A percentile compares a stretch with the other conserved stretches of the same genome.
Evolutionary conservation across 2,797 vertebrate species (phyloP).

Genomic region (Cirrhinus mrigala): DNA sequence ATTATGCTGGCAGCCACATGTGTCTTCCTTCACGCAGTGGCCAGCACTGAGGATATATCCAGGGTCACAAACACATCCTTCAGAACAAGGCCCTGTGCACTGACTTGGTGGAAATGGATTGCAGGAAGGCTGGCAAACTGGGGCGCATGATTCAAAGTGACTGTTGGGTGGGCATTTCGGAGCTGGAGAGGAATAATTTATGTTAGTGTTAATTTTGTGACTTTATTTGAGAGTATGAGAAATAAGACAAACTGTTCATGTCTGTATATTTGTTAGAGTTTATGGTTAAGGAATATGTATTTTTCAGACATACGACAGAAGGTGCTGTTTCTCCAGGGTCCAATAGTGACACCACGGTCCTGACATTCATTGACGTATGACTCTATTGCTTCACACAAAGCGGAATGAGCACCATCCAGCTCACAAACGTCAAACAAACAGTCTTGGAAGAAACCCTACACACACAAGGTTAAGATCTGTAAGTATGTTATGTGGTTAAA

Average conservation of each 20-base stretch:
- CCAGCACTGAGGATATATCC: slow-evolving; percentile 77
- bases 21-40: slow-evolving; percentile 69
- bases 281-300: neutral
- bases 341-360: slow-evolving; percentile 74
- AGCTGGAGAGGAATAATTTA: slow-evolving; percentile 64
- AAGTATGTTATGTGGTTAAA: neutral
- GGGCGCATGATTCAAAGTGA: slow-evolving; percentile 77
- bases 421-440: slow-evolving; percentile 81
- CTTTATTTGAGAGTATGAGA: neutral
- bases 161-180: slow-evolving; percentile 75
- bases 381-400: slow-evolving; percentile 81
- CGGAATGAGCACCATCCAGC: slow-evolving; percentile 72
- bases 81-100: slow-evolving; percentile 73
- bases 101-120: slow-evolving; percentile 51
- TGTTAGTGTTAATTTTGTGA: neutral
- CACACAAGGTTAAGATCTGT: slow-evolving; percentile 46
- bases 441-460: slow-evolving; percentile 76
- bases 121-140: slow-evolving; percentile 79
- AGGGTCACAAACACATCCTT: slow-evolving; percentile 77
- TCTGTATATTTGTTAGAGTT: neutral
- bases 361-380: slow-evolving; percentile 80
- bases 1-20: slow-evolving; percentile 75
- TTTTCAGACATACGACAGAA: slow-evolving; percentile 74
- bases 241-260: neutral
- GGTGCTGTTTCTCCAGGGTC: slow-evolving; percentile 77